phyloP scores from a whole-genome alignment of 2,797 vertebrate species.

The Trematomus bernacchii region DNA sequence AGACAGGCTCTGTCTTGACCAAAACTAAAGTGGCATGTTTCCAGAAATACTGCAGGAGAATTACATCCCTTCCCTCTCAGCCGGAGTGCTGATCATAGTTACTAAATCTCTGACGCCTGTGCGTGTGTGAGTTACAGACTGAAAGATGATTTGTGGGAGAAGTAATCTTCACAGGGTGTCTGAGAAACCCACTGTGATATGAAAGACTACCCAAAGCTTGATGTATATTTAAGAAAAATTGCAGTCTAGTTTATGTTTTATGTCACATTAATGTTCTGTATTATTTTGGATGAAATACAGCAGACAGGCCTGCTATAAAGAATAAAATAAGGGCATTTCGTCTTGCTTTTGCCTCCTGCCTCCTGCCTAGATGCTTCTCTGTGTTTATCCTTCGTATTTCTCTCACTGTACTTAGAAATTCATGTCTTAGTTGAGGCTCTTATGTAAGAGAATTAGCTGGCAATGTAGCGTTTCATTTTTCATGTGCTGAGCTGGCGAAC shows the following conservation, averaged over 20 bases:
- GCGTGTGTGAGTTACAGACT: slow-evolving; percentile 30
- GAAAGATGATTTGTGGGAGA: slow-evolving; percentile 52
- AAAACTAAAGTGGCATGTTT: slow-evolving; percentile 50
- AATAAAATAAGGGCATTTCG: slow-evolving; percentile 4
- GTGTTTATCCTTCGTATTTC: slow-evolving; percentile 35
- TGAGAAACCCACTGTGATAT: slow-evolving; percentile 40
- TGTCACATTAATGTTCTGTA: slow-evolving; percentile 30
- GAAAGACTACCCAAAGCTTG: slow-evolving; percentile 6
- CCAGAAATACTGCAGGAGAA: slow-evolving; percentile 63
- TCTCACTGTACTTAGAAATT: slow-evolving; percentile 46
- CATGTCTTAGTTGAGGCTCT: slow-evolving; percentile 51
- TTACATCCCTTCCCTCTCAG: slow-evolving; percentile 47
- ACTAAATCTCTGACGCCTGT: slow-evolving; percentile 43
- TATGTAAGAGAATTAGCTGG: slow-evolving; percentile 75
- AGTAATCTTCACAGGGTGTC: slow-evolving; percentile 37
- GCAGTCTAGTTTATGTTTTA: slow-evolving; percentile 23
- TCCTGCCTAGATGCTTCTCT: slow-evolving; percentile 8
- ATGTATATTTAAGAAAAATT: slow-evolving; percentile 46
- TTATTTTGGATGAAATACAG: slow-evolving; percentile 26
- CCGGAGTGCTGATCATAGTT: slow-evolving; percentile 50
- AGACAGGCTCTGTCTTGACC: slow-evolving; percentile 34
- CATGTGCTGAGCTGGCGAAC: slow-evolving; percentile 58
- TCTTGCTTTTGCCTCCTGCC: slow-evolving; percentile 6
- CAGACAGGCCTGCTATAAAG: slow-evolving; percentile 22
- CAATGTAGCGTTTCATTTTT: slow-evolving; percentile 68